Evolutionary conservation across 1,140 invertebrate species (phyloP).

Genomic region (Chelonus insularis): DNA sequence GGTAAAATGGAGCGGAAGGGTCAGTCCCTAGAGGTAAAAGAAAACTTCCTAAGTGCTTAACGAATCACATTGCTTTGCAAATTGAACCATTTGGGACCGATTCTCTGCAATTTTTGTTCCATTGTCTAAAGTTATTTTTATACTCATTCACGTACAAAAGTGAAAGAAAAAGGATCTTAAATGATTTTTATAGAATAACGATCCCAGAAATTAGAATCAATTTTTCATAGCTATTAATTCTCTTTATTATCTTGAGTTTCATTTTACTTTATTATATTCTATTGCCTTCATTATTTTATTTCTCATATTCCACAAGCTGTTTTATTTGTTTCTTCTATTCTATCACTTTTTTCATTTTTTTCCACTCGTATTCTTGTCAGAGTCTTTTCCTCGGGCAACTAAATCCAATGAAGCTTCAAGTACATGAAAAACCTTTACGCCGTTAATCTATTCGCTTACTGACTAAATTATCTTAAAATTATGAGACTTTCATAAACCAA

Average conservation of each 20-base stretch:
- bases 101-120: not conserved
- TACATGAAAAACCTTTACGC: not conserved
- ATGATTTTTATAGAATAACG: no score
- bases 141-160: no score
- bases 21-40: slow-evolving; percentile 9
- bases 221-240: no score
- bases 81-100: not conserved
- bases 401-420: slow-evolving; percentile 14
- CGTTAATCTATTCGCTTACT: slow-evolving; percentile 12
- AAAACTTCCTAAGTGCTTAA: slow-evolving; percentile 14
- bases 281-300: not conserved
- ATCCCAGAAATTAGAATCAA: no score
- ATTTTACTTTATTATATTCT: no score
- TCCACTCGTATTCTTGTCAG: no score
- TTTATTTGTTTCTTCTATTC: no score
- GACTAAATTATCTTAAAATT: slow-evolving; percentile 13
- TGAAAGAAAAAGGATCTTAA: no score
- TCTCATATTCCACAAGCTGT: no score
- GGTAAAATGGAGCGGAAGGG: slow-evolving; percentile 24
- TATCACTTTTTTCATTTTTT: no score
- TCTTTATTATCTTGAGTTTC: no score
- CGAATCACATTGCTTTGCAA: slow-evolving; percentile 7
- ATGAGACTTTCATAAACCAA: slow-evolving; percentile 22
- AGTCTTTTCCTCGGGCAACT: slow-evolving; percentile 8
- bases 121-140: not conserved